A percentile compares a stretch with the other conserved stretches of the same genome.
These are phyloP conservation scores for Andrena hattorfiana DNA, from an alignment of 2,888 invertebrate species.

Conservation along the genomic window DNA sequence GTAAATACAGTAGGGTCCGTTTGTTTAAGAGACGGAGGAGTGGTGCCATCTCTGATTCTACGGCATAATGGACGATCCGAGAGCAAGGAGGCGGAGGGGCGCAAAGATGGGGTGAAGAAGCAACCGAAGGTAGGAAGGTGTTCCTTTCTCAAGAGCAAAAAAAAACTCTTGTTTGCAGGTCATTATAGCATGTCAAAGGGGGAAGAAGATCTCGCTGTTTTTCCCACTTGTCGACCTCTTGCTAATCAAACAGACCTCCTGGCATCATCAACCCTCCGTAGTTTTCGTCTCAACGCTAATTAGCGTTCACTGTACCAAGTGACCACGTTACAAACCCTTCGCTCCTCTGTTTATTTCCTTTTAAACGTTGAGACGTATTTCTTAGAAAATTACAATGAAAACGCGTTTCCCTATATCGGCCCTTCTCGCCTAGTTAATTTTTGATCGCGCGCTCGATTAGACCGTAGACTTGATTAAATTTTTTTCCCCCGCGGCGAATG, in stretches of 20 bases:
- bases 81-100: conserved; percentile 57
- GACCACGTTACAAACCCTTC: not conserved
- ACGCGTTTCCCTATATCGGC: not conserved
- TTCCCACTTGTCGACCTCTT: conserved; percentile 43
- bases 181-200: conserved; percentile 78
- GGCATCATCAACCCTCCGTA: conserved; percentile 30
- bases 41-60: conserved; percentile 64
- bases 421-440: conserved; percentile 21
- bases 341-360: not conserved
- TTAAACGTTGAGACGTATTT: not conserved
- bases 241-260: conserved; percentile 48
- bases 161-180: conserved; percentile 81
- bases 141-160: conserved; percentile 62
- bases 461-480: conserved; percentile 45
- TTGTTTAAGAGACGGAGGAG: conserved; percentile 72
- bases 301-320: conserved; percentile 41
- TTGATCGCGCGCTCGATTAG: conserved; percentile 38
- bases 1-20: conserved; percentile 80
- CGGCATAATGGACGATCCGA: conserved; percentile 57
- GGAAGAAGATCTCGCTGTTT: conserved; percentile 68
- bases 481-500: conserved; percentile 18
- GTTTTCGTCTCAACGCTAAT: conserved; percentile 43
- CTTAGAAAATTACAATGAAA: not conserved
- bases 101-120: conserved; percentile 58
- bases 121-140: conserved; percentile 56